phyloP scores from a whole-genome alignment of 2,888 invertebrate genomes.

The Chalcis sispes region DNA sequence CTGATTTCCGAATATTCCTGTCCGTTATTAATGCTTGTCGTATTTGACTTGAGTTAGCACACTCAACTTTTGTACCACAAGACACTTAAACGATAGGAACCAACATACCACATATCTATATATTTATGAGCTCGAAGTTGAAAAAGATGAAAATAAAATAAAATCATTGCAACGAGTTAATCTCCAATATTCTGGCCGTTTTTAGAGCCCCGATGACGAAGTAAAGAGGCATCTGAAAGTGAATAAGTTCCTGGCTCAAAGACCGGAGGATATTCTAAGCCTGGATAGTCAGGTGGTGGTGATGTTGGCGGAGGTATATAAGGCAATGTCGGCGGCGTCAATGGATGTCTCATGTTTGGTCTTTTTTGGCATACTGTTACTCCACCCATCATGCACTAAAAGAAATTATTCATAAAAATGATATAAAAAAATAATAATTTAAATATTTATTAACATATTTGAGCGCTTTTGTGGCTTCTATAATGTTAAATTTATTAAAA shows the following conservation, averaged over 20 bases:
- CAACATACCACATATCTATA: conserved; percentile 30
- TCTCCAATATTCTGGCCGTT: conserved; percentile 45
- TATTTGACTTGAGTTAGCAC: neutral
- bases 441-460: neutral
- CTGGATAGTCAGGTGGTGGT: conserved; percentile 83
- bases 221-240: conserved; percentile 78
- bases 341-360: conserved; percentile 63
- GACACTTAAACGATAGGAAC: conserved; percentile 48
- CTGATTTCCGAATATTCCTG: conserved; percentile 38
- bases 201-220: conserved; percentile 64
- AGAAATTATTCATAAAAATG: conserved; percentile 22
- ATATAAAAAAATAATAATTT: conserved; percentile 3
- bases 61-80: neutral
- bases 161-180: conserved; percentile 20
- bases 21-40: neutral
- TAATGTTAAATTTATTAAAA: too few relatives aligned
- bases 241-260: conserved; percentile 92
- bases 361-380: conserved; percentile 57
- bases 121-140: conserved; percentile 8
- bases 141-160: conserved; percentile 1
- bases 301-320: conserved; percentile 72
- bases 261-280: conserved; percentile 90
- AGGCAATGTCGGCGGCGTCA: conserved; percentile 69
- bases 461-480: neutral
- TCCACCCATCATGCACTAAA: conserved; percentile 49